Evolutionary conservation across 2,888 invertebrate genomes (phyloP), one percentile per base, ranked within the genome.

Genomic region (Neria commutata): DNA sequence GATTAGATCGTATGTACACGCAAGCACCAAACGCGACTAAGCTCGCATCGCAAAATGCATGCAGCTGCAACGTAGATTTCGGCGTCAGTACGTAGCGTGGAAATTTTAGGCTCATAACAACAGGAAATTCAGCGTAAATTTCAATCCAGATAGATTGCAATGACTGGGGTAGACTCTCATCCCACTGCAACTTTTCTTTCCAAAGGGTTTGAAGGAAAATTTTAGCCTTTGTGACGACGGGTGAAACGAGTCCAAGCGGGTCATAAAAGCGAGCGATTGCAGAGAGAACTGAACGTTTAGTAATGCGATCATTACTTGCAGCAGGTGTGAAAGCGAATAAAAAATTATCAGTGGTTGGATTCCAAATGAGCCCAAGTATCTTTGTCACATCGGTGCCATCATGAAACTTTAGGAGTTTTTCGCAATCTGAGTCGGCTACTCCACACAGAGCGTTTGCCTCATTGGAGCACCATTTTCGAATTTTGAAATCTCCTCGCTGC

Each of bases 381-480:
- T 48, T 50, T 14, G 37, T 34, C 3, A 21, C 14, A 3, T 25
- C 37, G 11, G 8, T 40, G 40, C 17, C 29, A 2, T 25, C 25
- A 16, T 48, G 4, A 26, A 48, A 48, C 8, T 48, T 26, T n/a
- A 42, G 24, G 33, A 54, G 34, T 17, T 24, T 14, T 19, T 60
- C 48, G 14, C 16, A 17, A 24, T 56, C 56, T 21, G 47, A 3
- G 1, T 17, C 40, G 11, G 40, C 29, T 21, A 55, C 33, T 16
- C 42, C 33, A 24, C 16, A n/a, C 14, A 57, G 37, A 16, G 51
- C 29, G 14, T 29, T 11, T 21, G 33, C n/a, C 4, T 61, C 55
- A 46, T 55, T 61, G 14, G 58, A 58, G 49, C 48, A 53, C 49
- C 49, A 54, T 49, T 52, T 54, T 42, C 42, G 14, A 10, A 56